These are phyloP conservation scores for Geotrypetes seraphini DNA, from an alignment of 2,797 vertebrate species.

Conservation along the genomic window DNA sequence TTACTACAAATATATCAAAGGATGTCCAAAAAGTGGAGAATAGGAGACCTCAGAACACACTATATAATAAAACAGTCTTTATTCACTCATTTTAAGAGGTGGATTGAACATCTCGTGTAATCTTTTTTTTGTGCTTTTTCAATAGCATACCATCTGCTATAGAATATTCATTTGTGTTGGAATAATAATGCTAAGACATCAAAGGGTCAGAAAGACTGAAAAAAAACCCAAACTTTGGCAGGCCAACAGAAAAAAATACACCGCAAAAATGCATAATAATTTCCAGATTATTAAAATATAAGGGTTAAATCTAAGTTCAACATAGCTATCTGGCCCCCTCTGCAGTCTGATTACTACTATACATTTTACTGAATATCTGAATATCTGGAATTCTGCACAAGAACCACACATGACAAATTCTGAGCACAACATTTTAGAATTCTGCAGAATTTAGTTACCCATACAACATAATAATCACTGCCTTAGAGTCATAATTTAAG, in stretches of 20 bases:
- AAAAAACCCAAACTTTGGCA: constrained; percentile 2
- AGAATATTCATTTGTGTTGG: constrained; percentile 2
- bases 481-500: too few relatives aligned
- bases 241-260: not conserved
- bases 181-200: constrained; percentile 3
- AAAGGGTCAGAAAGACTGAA: not conserved
- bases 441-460: too few relatives aligned
- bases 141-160: not conserved
- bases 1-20: too few relatives aligned
- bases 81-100: not conserved
- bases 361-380: not conserved
- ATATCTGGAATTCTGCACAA: too few relatives aligned
- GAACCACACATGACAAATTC: too few relatives aligned
- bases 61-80: not conserved
- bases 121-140: not conserved
- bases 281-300: constrained; percentile 10
- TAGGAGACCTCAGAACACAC: too few relatives aligned
- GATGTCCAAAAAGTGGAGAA: too few relatives aligned
- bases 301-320: too few relatives aligned
- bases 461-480: too few relatives aligned
- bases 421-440: too few relatives aligned
- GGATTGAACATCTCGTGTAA: not conserved
- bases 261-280: not conserved
- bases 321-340: constrained; percentile 8
- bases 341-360: constrained; percentile 2